Evolutionary conservation across 2,888 invertebrate genomes (phyloP), one percentile per base, ranked within the genome.

Genomic region (Invenusta paracnida): DNA sequence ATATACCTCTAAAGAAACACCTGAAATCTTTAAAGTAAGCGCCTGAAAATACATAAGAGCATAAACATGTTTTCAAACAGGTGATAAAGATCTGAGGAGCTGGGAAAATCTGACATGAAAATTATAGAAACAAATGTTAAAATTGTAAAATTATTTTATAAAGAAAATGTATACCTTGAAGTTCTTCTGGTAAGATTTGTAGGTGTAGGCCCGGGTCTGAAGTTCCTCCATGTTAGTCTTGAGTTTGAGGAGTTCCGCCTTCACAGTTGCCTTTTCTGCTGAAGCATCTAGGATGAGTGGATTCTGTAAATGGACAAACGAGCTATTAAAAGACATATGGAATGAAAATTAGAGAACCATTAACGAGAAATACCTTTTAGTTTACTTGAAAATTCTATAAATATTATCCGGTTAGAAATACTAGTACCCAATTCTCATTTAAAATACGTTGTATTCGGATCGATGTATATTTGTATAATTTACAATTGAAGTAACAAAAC

Each of bases 111-210:
- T n/a, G n/a, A 48, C 17, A 48, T 48, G 48, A 48, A 48, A 11
- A 48, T 5, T 48, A 48, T 48, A 48, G 48, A n/a, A n/a, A n/a
- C n/a, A n/a, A n/a, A n/a, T n/a, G n/a, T n/a, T n/a, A n/a, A n/a
- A n/a, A n/a, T n/a, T n/a, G n/a, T n/a, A n/a, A n/a, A n/a, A n/a
- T n/a, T n/a, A n/a, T n/a, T n/a, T n/a, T n/a, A n/a, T n/a, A n/a
- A n/a, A 48, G 48, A 11, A 17, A 48, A 48, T 5, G 48, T 17
- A 48, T 11, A 95, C 95, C 93, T 95, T 94, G 89, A 96, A 96
- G 89, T 94, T 94, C 90, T 95, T 95, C 91, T 96, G 96, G 92
- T 95, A 95, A 0, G 93, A 93, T 87, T 95, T 94, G 90, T 94
- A 95, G 89, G 95, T 94, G 85, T 93, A 94, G 0, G 95, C 95